Conservation (phyloP, 1,140 invertebrate genomes). For the Zaprionus davidi region DNA sequence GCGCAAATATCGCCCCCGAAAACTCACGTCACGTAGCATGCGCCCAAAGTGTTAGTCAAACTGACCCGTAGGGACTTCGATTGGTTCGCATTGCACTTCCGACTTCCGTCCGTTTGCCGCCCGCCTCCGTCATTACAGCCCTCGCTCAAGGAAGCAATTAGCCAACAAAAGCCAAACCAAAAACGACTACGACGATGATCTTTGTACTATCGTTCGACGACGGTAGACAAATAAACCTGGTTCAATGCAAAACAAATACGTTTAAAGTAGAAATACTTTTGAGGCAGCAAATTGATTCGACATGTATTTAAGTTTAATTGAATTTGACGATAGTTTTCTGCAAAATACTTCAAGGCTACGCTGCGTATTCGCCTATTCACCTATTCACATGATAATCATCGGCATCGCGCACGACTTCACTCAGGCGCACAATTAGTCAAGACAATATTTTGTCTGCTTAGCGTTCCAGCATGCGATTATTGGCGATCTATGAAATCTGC, state of each 20-base stretch:
- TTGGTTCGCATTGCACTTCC: constrained; percentile 54
- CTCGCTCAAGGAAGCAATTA: constrained; percentile 69
- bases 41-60: too few species aligned
- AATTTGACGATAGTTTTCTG: constrained; percentile 77
- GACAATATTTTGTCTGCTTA: constrained; percentile 63
- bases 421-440: constrained; percentile 73
- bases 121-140: constrained; percentile 43
- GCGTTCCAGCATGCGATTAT: constrained; percentile 55
- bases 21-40: constrained; percentile 26
- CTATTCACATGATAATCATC: constrained; percentile 67
- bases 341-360: constrained; percentile 73
- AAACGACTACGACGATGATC: constrained; percentile 29
- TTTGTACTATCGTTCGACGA: constrained; percentile 25
- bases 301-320: constrained; percentile 82
- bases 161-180: constrained; percentile 34
- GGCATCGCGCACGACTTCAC: constrained; percentile 48
- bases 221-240: constrained; percentile 64
- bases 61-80: background rate
- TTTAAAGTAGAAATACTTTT: constrained; percentile 40
- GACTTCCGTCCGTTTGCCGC: constrained; percentile 50
- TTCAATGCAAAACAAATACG: constrained; percentile 79
- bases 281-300: constrained; percentile 69
- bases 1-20: constrained; percentile 62
- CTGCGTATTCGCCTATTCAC: constrained; percentile 20
- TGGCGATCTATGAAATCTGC: constrained; percentile 74